Evolutionary conservation across 2,797 vertebrate genomes (phyloP), one percentile per base, ranked within the genome.

Genomic region (Artibeus lituratus): DNA sequence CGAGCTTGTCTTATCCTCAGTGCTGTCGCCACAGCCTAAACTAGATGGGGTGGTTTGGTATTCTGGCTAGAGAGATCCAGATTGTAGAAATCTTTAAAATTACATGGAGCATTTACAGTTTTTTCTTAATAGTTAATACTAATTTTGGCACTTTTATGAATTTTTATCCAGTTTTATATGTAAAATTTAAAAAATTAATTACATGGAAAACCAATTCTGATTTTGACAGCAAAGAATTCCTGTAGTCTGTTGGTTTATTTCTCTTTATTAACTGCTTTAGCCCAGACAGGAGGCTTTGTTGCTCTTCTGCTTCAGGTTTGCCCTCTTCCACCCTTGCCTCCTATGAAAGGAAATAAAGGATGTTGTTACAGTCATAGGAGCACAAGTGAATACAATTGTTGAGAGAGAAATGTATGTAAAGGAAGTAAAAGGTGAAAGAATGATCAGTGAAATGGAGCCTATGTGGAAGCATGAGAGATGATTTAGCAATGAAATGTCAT

Each of bases 151-250:
- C 70, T 15, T 35, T 93, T 87, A 70, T 1, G 49, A 81, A 57
- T 93, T 87, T 89, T 96, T 21, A 57, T 62, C 10, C 15, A 49
- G 7, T 88, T 95, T 81, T 95, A 86, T 59, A 3, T 93, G 37
- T 90, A 93, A 90, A 94, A 92, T 81, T 81, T 93, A 18, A 96
- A 59, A 85, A 55, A 95, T 80, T 53, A 94, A 51, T 89, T 92
- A 81, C 29, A 24, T 87, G 42, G 83, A 86, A 88, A 92, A 87
- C 62, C 39, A 96, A 42, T 78, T 95, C 21, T 94, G 67, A 87
- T 96, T 84, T 95, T 95, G 44, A 91, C 11, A 85, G 12, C 87
- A 49, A 77, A 18, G 16, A 72, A 39, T 89, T 92, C 67, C 47
- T 74, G 1, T 4, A 94, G n/a, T 78, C 76, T 82, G 2, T 90